These are phyloP conservation scores for Nomada fabriciana DNA, from an alignment of 2,888 invertebrate genomes.

Conservation along the genomic window DNA sequence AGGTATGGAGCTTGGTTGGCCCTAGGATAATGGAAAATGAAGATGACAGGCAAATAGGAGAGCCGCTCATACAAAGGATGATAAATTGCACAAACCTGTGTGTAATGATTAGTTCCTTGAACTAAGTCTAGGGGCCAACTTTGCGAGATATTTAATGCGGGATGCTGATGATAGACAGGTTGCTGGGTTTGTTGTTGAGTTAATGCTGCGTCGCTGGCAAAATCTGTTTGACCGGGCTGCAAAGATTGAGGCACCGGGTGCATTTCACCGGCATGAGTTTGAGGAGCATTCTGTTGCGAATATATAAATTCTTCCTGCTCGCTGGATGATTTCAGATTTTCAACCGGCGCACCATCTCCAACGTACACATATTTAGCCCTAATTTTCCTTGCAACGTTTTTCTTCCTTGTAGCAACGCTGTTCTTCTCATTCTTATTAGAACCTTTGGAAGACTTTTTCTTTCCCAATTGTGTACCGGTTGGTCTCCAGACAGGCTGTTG, in stretches of 20 bases:
- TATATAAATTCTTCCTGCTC: constrained; percentile 66
- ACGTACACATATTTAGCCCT: constrained; percentile 66
- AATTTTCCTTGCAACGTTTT: constrained; percentile 66
- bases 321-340: constrained; percentile 58
- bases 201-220: constrained; percentile 72
- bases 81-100: constrained; percentile 71
- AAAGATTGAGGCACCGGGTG: constrained; percentile 61
- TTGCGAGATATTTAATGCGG: constrained; percentile 76
- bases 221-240: constrained; percentile 69
- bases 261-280: constrained; percentile 63
- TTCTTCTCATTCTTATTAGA: constrained; percentile 67
- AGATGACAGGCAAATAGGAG: too few relatives aligned
- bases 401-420: constrained; percentile 69
- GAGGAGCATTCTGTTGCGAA: constrained; percentile 66
- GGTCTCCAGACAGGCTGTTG: constrained; percentile 83
- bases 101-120: constrained; percentile 79
- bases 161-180: constrained; percentile 77
- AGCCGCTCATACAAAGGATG: neutral
- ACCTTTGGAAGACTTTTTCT: constrained; percentile 76
- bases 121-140: constrained; percentile 82
- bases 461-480: constrained; percentile 82
- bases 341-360: constrained; percentile 65
- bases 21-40: constrained; percentile 6
- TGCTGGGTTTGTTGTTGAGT: constrained; percentile 72
- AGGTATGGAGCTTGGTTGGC: constrained; percentile 27